These are phyloP conservation scores for Strigamia maritima DNA, from an alignment of 2,888 invertebrate species.

Conservation along the genomic window DNA sequence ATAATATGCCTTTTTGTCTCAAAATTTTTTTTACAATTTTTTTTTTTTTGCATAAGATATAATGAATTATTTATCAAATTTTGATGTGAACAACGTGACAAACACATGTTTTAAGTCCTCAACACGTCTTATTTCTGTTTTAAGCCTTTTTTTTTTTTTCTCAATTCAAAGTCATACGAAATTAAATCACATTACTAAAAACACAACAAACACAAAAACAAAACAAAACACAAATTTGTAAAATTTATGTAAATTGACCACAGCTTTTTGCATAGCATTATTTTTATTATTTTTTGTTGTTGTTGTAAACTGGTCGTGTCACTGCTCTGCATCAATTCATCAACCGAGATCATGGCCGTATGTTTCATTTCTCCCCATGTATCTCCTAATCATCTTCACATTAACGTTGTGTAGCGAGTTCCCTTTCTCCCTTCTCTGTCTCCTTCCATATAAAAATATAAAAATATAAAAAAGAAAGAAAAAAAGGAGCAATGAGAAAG, in stretches of 20 bases:
- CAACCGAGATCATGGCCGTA: conserved; percentile 7
- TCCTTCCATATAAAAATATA: background rate
- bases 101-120: conserved; percentile 24
- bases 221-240: background rate
- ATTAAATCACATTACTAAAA: background rate
- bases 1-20: background rate
- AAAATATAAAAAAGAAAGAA: too few relatives aligned
- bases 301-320: conserved; percentile 19
- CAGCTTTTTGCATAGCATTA: background rate
- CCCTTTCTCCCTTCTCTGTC: background rate
- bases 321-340: conserved; percentile 23
- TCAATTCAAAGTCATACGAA: background rate
- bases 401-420: conserved; percentile 30
- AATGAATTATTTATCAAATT: conserved; percentile 19
- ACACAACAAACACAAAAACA: background rate
- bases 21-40: background rate
- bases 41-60: conserved; percentile 9
- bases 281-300: background rate
- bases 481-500: conserved; percentile 30
- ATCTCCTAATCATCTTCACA: conserved; percentile 32
- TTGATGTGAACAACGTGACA: conserved; percentile 24
- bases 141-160: conserved; percentile 3
- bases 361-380: conserved; percentile 29
- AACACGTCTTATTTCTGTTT: conserved; percentile 25
- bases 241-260: conserved; percentile 17